Conservation (phyloP, 2,113 vertebrate genomes). For the Antigone vipio region DNA sequence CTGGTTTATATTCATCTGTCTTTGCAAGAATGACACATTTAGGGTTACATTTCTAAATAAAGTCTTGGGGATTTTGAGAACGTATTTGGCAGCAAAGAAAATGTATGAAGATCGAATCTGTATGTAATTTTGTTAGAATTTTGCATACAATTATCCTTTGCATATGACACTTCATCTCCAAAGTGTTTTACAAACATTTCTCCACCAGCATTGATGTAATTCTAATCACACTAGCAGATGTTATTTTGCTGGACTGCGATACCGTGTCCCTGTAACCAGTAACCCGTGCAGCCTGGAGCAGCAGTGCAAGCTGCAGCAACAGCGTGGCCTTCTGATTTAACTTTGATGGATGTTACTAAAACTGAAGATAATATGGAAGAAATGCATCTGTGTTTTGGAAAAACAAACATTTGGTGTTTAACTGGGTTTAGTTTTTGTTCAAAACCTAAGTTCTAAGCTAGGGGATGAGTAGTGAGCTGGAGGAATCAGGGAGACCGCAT, state of each 20-base stretch:
- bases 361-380: background rate
- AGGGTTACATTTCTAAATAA: background rate
- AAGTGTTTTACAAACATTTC: conserved; percentile 5
- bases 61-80: background rate
- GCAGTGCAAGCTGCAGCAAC: background rate
- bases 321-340: background rate
- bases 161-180: background rate
- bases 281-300: background rate
- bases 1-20: background rate
- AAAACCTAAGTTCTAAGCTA: background rate
- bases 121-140: background rate
- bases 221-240: conserved; percentile 39
- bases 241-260: conserved; percentile 18
- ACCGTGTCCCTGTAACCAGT: background rate
- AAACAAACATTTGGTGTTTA: background rate
- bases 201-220: background rate
- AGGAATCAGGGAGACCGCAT: background rate
- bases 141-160: background rate
- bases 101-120: background rate
- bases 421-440: background rate
- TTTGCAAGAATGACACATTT: background rate
- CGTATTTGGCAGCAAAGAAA: background rate
- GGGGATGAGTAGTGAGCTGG: background rate
- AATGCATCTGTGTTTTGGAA: background rate
- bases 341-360: background rate